Percentiles rank a stretch among this genome's conserved stretches.
These are phyloP conservation scores for Uromys caudimaculatus DNA, from an alignment of 2,797 vertebrate species.

Conservation along the genomic window DNA sequence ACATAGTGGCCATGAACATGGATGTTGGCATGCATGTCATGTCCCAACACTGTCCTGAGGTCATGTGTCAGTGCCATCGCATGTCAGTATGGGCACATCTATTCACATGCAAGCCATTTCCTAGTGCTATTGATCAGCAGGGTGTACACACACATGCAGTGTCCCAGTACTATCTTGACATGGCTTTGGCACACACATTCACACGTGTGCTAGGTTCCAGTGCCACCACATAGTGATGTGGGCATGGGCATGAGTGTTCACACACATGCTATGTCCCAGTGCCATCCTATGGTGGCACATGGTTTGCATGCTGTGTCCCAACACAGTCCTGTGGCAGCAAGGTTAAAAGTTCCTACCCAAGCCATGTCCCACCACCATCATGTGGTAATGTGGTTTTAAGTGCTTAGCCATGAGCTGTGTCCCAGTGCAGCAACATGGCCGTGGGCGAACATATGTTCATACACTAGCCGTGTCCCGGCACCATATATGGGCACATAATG, in stretches of 20 bases:
- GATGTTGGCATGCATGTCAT: background rate
- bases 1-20: background rate
- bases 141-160: background rate
- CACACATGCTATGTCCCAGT: background rate
- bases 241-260: background rate
- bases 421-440: background rate
- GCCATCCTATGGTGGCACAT: background rate
- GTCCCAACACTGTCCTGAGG: background rate
- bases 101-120: background rate
- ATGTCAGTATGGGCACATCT: background rate
- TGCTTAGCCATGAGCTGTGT: background rate
- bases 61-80: background rate
- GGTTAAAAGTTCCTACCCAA: background rate
- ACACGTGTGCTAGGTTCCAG: background rate
- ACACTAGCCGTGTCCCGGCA: background rate
- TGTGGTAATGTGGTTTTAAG: background rate
- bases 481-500: background rate
- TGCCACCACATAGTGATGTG: background rate
- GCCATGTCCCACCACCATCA: background rate
- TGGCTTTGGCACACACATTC: background rate
- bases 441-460: background rate
- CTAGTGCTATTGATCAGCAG: background rate
- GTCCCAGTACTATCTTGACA: background rate
- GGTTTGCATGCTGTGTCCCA: background rate
- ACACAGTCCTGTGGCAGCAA: background rate